Base-by-base conservation (phyloP, 2,797 vertebrate species). In the Trichosurus vulpecula region DNA sequence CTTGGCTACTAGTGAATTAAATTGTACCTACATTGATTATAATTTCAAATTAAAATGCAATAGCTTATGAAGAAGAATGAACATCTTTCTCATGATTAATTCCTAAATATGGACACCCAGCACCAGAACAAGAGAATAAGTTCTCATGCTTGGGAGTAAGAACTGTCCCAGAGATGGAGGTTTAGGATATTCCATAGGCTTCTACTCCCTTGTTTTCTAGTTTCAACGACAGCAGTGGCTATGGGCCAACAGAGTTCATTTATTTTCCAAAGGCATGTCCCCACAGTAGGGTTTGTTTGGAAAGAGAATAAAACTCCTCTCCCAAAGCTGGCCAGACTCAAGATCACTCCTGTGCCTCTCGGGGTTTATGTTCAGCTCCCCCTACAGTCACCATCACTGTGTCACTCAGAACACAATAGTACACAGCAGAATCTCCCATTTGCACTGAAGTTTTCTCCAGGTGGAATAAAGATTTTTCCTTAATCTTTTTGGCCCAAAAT, bases 321-420 rank as follows among this genome's bases (percentile, higher is more conserved):
- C 1, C 10, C 25, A 52, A 47, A 61, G 51, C 25, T 14, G 6
- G 52, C 2, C 27, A 58, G 52, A 35, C 10, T 19, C 93, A 91
- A 41, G 52, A n/a, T 4, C 6, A 29, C 90, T 14, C 4, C 92
- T 90, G n/a, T 4, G 0, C 0, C 2, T 0, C 16, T 47, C 0
- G 0, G n/a, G 35, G 90, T 97, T 98, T 97, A 51, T 74, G 94
- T 30, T 94, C 90, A 90, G 95, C 57, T 94, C 27, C 35, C 30
- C 8, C 56, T 55, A 4, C 25, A 51, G 29, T 5, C 56, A 1
- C 22, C 30, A 16, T 94, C 96, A 95, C 92, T 95, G 97, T 97
- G 97, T 91, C 52, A 0, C 30, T 25, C 94, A 96, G 4, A 25
- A 31, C 92, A 0, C 97, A 98, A 92, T 93, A 96, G 57, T 97